phyloP scores from a whole-genome alignment of 2,113 vertebrate species.

The Pelodiscus sinensis region DNA sequence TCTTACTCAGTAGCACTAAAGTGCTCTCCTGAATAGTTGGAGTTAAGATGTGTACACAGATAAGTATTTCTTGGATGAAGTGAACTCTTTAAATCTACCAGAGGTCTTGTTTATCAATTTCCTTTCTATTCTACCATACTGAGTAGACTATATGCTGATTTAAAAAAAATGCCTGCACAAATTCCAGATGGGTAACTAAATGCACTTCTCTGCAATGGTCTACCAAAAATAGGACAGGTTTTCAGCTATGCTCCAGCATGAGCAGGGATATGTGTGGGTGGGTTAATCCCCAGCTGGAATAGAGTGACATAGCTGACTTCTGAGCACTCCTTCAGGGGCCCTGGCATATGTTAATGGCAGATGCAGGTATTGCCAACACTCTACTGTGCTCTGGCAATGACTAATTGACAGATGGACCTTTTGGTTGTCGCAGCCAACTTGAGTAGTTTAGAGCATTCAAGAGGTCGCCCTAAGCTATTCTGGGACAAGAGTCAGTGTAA shows the following conservation, averaged over 20 bases:
- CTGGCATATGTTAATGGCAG: not conserved
- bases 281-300: not conserved
- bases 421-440: not conserved
- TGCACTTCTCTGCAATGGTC: not conserved
- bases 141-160: not conserved
- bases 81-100: not conserved
- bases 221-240: not conserved
- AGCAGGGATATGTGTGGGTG: not conserved
- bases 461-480: not conserved
- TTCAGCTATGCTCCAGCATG: conserved; percentile 20
- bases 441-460: fast-evolving
- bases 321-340: not conserved
- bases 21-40: not conserved
- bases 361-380: not conserved
- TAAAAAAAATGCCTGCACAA: not conserved
- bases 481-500: not conserved
- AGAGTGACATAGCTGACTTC: not conserved
- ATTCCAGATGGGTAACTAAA: not conserved
- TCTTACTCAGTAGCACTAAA: not conserved
- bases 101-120: conserved; percentile 6
- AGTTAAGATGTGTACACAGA: not conserved
- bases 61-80: not conserved
- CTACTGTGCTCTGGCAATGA: not conserved
- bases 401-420: not conserved
- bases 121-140: not conserved